A percentile compares a stretch with the other conserved stretches of the same genome.
These are phyloP conservation scores for Neodiprion virginianus DNA, from an alignment of 1,140 invertebrate genomes.

Conservation along the genomic window DNA sequence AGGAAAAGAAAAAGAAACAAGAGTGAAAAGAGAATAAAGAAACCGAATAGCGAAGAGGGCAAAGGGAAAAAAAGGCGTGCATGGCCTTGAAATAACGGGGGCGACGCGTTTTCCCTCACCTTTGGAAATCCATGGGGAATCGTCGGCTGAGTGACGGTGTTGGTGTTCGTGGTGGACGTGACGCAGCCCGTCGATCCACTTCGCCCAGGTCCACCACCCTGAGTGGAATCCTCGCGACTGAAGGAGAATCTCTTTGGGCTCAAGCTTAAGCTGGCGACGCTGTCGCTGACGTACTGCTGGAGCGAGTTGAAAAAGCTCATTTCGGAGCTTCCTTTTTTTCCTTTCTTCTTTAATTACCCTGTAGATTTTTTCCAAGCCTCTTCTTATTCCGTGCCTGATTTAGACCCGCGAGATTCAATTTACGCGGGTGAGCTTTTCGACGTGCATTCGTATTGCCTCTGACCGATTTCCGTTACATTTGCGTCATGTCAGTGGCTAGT, in stretches of 20 bases:
- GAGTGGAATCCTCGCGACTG: slow-evolving; percentile 69
- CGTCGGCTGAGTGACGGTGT: slow-evolving; percentile 45
- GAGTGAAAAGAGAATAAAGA: background rate
- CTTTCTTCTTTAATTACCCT: background rate
- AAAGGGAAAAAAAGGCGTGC: background rate
- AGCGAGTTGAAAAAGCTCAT: slow-evolving; percentile 87
- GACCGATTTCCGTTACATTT: no score
- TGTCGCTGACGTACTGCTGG: slow-evolving; percentile 78
- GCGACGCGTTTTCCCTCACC: slow-evolving; percentile 32
- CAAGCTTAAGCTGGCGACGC: slow-evolving; percentile 78
- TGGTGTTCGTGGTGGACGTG: slow-evolving; percentile 48
- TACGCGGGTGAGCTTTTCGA: background rate
- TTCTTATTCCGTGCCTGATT: background rate
- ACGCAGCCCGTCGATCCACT: slow-evolving; percentile 45
- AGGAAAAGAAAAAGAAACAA: no score
- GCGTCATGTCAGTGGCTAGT: no score
- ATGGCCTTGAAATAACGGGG: background rate
- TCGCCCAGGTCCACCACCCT: slow-evolving; percentile 43
- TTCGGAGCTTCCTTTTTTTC: slow-evolving; percentile 27
- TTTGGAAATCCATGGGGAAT: slow-evolving; percentile 52
- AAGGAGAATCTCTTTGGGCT: slow-evolving; percentile 79
- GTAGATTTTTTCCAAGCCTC: background rate
- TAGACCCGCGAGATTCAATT: no score
- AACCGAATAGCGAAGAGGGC: background rate
- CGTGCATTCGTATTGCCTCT: background rate